Base-by-base conservation (phyloP, 2,888 invertebrate species). In the Mythimna ferrago region DNA sequence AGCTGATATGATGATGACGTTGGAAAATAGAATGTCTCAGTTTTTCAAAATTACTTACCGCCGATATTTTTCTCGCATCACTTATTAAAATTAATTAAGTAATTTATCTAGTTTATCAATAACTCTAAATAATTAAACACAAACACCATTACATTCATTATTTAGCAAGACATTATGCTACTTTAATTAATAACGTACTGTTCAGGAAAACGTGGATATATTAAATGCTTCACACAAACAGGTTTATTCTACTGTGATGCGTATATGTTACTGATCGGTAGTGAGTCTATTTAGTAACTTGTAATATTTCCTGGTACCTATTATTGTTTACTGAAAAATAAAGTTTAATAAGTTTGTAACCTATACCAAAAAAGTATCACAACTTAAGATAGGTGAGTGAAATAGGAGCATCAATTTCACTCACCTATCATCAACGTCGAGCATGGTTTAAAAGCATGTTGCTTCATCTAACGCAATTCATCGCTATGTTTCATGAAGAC, bases 31-130 rank as follows among this genome's bases (percentile, higher is more conserved):
- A 4, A 26, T 26, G 26, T 26, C 26, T 38, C 44, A 44, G 44
- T 14, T 44, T 11, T 44, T 6, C 48, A 41, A 53, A 58, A 64
- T 51, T 5, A 66, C 76, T 66, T 66, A 77, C 76, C 62, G 10
- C n/a, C 4, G 62, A 79, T 65, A 7, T 7, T 63, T 53, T 66
- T 19, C 74, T 35, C 2, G 21, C 77, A 21, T 26, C 26, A 35
- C 38, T 54, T 26, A 6, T 19, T 38, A 6, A 53, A n/a, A 26
- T 26, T 10, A 26, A n/a, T 56, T 51, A 26, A 26, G 2, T 0
- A 14, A 41, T 7, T 38, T 26, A 16, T 61, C 26, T 41, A 2
- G 16, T 54, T 14, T 48, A 53, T 70, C 32, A 54, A 14, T 35
- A 19, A 26, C 26, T 54, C 9, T 58, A 48, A 48, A 48, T 48